These are phyloP conservation scores for Sphaerophoria rueppellii DNA, from an alignment of 2,888 invertebrate species.

Conservation along the genomic window DNA sequence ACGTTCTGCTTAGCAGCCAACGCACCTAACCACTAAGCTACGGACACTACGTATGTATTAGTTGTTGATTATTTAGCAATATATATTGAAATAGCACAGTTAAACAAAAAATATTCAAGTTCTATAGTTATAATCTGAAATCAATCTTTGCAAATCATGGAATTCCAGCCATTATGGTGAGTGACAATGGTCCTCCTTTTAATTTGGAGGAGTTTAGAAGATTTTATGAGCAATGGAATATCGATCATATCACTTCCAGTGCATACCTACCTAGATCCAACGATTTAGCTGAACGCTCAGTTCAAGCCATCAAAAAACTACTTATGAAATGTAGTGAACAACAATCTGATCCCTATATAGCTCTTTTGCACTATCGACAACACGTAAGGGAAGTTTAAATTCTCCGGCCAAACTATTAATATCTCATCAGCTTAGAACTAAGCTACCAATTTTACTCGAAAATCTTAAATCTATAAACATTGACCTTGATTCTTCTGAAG, in stretches of 20 bases:
- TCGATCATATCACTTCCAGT: conserved; percentile 27
- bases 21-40: too few relatives aligned
- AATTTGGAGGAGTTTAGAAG: conserved; percentile 6
- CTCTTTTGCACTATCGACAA: conserved; percentile 37
- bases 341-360: conserved; percentile 37
- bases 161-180: conserved; percentile 14
- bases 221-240: conserved; percentile 8
- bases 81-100: conserved; percentile 25
- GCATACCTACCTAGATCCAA: conserved; percentile 29
- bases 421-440: conserved; percentile 10
- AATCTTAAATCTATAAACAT: conserved; percentile 11
- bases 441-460: not conserved
- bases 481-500: not conserved
- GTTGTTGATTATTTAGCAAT: conserved; percentile 43
- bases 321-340: conserved; percentile 27
- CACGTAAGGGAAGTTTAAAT: conserved; percentile 18
- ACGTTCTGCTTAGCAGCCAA: too few relatives aligned
- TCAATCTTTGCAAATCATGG: conserved; percentile 24
- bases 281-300: conserved; percentile 28
- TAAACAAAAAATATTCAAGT: conserved; percentile 27
- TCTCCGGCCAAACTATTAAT: conserved; percentile 32
- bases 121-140: not conserved
- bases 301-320: conserved; percentile 25
- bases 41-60: too few relatives aligned
- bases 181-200: conserved; percentile 20